Base-by-base conservation (phyloP, 1,140 invertebrate genomes). In the Drosophila sp. region DNA sequence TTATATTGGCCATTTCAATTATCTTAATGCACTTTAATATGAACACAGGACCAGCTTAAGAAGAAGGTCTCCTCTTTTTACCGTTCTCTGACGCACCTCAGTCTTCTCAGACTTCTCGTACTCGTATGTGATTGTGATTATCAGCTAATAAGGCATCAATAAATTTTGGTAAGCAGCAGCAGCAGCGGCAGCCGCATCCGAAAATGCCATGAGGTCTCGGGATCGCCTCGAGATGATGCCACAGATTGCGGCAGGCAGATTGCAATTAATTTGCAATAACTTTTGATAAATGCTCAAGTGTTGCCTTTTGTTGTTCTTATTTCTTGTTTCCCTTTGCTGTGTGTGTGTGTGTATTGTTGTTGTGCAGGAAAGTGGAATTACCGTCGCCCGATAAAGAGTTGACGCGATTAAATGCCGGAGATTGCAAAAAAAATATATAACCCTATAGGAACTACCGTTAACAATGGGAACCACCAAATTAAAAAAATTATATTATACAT, bases 1-100 rank as follows among this genome's bases (percentile, higher is more conserved):
- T 90, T 89, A 89, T 90, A 90, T 90, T 90, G 89, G 80, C 89
- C 89, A 90, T 90, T 90, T 90, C 89, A 90, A 90, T 90, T 90
- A 90, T 90, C 89, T 90, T 89, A 89, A 89, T 89, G 83, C 83
- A 89, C 83, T 89, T 89, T 89, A 89, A 89, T 89, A 83, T 89
- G 69, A 50, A 78, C 71, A 69, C 71, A 69, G 54, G 21, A 45
- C 54, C 71, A 78, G 63, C 48, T 77, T n/a, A n/a, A n/a, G 56
- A 63, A 57, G 56, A 13, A 27, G 45, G 2, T 7, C 8, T 21
- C 25, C 13, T 29, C 36, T 61, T 72, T 76, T 89, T 82, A 87
- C 82, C 82, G 83, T 87, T 48, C 25, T 36, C 51, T 57, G 73
- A 64, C 61, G 69, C 62, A 65, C 50, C 69, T 8, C 14, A 41